Percentiles rank a stretch among this genome's conserved stretches.
These are phyloP conservation scores for Holotrichia oblita DNA, from an alignment of 1,140 invertebrate genomes.

Conservation along the genomic window DNA sequence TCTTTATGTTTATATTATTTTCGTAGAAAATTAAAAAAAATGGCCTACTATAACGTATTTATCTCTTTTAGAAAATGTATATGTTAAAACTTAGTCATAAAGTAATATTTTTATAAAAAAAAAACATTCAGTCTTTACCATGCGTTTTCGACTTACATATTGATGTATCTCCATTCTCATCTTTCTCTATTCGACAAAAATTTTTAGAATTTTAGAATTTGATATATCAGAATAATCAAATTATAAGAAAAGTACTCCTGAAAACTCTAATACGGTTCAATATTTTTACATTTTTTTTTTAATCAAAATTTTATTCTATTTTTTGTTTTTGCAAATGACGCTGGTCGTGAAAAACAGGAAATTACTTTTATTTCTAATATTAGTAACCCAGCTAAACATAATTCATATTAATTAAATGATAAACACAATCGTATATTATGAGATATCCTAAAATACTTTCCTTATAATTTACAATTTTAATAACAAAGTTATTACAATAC, in stretches of 20 bases:
- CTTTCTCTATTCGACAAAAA: neutral
- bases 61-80: conserved; percentile 50
- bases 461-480: neutral
- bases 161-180: conserved; percentile 1
- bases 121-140: conserved; percentile 34
- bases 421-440: no score
- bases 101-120: conserved; percentile 54
- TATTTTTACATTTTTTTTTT: neutral
- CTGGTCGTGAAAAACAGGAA: no score
- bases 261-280: neutral
- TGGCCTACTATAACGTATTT: conserved; percentile 51
- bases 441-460: neutral
- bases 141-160: neutral
- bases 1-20: conserved; percentile 16
- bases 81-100: conserved; percentile 45
- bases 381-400: no score
- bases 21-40: conserved; percentile 34
- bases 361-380: no score
- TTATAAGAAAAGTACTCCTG: neutral
- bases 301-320: no score
- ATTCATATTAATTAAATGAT: no score
- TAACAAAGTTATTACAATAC: neutral
- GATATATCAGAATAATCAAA: neutral
- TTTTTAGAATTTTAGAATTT: neutral
- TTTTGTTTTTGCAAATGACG: no score